Percentiles rank a stretch among this genome's conserved stretches.
These are phyloP conservation scores for Scaptomyza polygonia DNA, from an alignment of 2,888 invertebrate species.

Conservation along the genomic window DNA sequence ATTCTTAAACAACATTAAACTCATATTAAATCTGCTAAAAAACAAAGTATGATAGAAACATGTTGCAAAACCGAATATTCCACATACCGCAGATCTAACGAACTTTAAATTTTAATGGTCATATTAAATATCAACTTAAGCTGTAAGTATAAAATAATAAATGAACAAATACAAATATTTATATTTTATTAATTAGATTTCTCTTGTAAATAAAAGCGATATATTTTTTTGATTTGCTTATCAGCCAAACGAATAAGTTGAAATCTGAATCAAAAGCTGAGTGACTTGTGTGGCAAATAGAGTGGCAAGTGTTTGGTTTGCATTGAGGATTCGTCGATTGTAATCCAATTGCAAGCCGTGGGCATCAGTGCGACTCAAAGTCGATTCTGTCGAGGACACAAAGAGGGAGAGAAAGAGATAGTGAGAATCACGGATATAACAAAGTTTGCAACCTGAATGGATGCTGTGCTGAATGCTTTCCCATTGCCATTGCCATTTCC, in stretches of 20 bases:
- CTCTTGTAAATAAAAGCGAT: no score
- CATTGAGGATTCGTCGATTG: conserved; percentile 17
- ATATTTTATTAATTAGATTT: no score
- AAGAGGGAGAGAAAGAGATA: neutral
- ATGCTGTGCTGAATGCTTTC: conserved; percentile 14
- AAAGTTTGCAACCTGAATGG: conserved; percentile 13
- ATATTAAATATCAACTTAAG: no score
- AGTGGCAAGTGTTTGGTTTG: conserved; percentile 25
- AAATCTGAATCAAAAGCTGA: neutral
- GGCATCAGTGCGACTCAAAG: conserved; percentile 36
- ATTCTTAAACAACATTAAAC: no score
- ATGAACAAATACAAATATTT: no score
- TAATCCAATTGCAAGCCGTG: conserved; percentile 49
- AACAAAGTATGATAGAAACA: no score
- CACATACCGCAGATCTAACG: no score
- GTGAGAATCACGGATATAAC: neutral
- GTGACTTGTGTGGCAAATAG: conserved; percentile 39
- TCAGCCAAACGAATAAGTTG: neutral
- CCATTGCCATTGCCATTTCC: conserved; percentile 3
- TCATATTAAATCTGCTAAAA: no score
- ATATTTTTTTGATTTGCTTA: neutral
- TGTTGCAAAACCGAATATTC: no score
- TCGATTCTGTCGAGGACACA: conserved; percentile 22
- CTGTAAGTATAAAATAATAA: no score
- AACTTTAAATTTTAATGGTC: no score